Conservation (phyloP, 2,113 vertebrate species). For the Sinocyclocheilus maitianheensis region DNA sequence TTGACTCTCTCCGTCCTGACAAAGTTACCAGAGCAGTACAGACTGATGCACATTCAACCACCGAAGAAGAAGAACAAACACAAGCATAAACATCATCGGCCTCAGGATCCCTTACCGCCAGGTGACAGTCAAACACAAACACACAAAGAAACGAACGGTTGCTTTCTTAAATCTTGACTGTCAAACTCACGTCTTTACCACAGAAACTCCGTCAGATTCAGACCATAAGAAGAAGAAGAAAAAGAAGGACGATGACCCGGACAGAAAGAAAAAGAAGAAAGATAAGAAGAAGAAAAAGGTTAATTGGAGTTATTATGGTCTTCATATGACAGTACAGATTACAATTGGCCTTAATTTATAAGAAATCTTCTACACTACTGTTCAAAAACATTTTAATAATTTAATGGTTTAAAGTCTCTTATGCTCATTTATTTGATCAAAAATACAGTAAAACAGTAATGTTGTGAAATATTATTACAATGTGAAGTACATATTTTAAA, state of each 20-base stretch:
- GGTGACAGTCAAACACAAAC: constrained; percentile 68
- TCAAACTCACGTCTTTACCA: not conserved
- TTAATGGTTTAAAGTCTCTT: not conserved
- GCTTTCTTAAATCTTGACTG: not conserved
- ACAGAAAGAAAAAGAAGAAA: constrained; percentile 97
- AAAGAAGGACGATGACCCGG: constrained; percentile 95
- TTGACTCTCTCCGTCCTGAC: constrained; percentile 17
- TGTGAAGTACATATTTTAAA: too few species aligned
- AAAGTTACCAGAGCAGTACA: constrained; percentile 94
- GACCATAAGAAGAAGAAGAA: constrained; percentile 99
- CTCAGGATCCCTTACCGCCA: constrained; percentile 92
- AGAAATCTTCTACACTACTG: not conserved
- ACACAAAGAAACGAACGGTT: not conserved
- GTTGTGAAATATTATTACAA: not conserved
- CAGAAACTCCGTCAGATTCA: constrained; percentile 96
- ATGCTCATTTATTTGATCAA: not conserved
- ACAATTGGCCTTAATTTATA: not conserved
- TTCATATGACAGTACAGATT: not conserved
- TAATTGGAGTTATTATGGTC: not conserved
- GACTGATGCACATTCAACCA: constrained; percentile 96
- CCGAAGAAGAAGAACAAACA: constrained; percentile 98
- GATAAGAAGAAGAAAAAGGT: constrained; percentile 99
- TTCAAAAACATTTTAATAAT: not conserved
- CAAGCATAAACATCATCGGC: constrained; percentile 92
- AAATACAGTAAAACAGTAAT: not conserved